A percentile compares a stretch with the other conserved stretches of the same genome.
phyloP scores from a whole-genome alignment of 1,140 invertebrate species.

The Caenorhabditis brenneri region DNA sequence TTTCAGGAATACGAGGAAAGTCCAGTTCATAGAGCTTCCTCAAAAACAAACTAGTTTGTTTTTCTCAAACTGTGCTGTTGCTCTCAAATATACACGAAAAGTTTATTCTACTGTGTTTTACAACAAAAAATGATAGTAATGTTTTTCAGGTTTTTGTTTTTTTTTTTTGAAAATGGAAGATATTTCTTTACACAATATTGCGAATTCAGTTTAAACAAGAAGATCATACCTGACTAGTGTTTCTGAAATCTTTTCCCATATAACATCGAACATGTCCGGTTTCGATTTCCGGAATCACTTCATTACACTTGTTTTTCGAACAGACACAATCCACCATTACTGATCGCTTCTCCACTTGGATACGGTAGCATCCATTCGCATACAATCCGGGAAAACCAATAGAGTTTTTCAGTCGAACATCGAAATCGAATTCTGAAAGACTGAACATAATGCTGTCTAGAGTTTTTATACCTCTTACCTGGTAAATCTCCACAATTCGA shows the following conservation, averaged over 20 bases:
- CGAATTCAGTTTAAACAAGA: too few species aligned
- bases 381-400: slow-evolving; percentile 43
- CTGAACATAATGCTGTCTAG: background rate
- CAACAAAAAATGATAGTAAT: too few species aligned
- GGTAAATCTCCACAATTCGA: slow-evolving; percentile 46
- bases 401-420: slow-evolving; percentile 44
- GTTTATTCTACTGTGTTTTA: too few species aligned
- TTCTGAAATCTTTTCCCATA: slow-evolving; percentile 2
- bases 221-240: slow-evolving; percentile 12
- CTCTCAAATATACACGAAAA: too few species aligned
- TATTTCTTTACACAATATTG: background rate
- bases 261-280: slow-evolving; percentile 48
- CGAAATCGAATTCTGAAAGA: slow-evolving; percentile 41
- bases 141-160: background rate
- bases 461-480: background rate
- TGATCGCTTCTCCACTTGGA: slow-evolving; percentile 21
- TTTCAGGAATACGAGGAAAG: too few species aligned
- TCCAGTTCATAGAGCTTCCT: too few species aligned
- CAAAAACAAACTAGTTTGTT: too few species aligned
- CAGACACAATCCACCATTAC: slow-evolving; percentile 41
- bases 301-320: slow-evolving; percentile 51
- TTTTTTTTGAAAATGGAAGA: too few species aligned
- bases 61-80: too few species aligned
- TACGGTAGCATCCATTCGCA: slow-evolving; percentile 41
- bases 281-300: slow-evolving; percentile 31